Evolutionary conservation across 2,888 invertebrate genomes (phyloP).

Genomic region (Campopleginae sp.): DNA sequence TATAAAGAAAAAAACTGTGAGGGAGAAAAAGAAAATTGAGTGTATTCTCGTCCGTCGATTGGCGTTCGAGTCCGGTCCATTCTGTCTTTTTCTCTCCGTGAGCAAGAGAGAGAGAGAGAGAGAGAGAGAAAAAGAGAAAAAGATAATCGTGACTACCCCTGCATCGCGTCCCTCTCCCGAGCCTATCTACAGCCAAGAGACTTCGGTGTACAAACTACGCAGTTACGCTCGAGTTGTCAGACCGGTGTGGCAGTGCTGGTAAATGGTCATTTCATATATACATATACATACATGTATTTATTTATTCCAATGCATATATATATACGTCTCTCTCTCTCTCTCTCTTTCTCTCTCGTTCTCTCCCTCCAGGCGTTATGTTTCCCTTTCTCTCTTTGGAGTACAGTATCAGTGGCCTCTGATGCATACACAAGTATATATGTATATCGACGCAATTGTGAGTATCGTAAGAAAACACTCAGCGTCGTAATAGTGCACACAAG

Average conservation of each 20-base stretch:
- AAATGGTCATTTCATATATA: constrained; percentile 66
- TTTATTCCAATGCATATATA: constrained; percentile 17
- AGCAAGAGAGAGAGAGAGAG: neutral
- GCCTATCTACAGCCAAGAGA: constrained; percentile 51
- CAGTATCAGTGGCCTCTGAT: constrained; percentile 42
- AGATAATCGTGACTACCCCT: constrained; percentile 60
- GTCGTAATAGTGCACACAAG: constrained; percentile 45
- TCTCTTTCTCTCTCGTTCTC: constrained; percentile 28
- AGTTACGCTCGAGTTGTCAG: constrained; percentile 79
- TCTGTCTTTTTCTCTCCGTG: constrained; percentile 7
- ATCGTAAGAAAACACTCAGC: constrained; percentile 57
- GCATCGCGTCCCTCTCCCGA: constrained; percentile 54
- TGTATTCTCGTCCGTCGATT: constrained; percentile 8
- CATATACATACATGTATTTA: constrained; percentile 19
- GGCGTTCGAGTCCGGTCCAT: constrained; percentile 23
- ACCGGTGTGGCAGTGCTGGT: constrained; percentile 69
- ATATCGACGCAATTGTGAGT: constrained; percentile 11
- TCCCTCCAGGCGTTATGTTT: constrained; percentile 36
- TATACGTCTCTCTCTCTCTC: constrained; percentile 37
- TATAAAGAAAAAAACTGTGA: neutral
- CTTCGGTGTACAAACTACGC: constrained; percentile 79
- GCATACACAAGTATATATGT: constrained; percentile 15
- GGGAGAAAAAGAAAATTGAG: neutral
- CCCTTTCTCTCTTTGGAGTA: constrained; percentile 45
- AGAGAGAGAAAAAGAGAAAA: constrained; percentile 36